Evolutionary conservation across 2,888 invertebrate species (phyloP), one percentile per base, ranked within the genome.

Genomic region (Himalopsyche japonica): DNA sequence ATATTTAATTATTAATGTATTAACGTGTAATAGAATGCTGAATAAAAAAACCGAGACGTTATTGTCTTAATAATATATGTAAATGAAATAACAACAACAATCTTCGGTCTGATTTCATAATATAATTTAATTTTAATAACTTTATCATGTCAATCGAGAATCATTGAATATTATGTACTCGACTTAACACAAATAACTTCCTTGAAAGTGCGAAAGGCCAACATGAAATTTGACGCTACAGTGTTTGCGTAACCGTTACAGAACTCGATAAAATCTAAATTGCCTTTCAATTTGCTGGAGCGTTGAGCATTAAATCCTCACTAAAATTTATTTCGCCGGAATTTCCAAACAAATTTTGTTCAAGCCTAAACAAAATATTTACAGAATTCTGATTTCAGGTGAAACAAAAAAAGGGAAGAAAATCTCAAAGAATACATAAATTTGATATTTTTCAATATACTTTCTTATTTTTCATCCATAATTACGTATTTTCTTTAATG

Each of bases 241-340:
- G 47, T 83, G 80, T 83, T 83, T 80, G 76, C 83, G 18, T 76
- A 27, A 34, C 82, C 70, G 49, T 83, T 83, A 76, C 43, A 30
- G 79, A 32, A 76, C 10, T 80, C 64, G 80, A 80, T 43, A 80
- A 83, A 77, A 80, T 80, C 83, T 76, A 70, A 83, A 83, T 83
- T 82, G 82, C 82, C 82, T 82, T 82, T 82, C 82, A 82, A 82
- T 82, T 82, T 82, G 82, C 64, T 32, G 57, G 76, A 79, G 37
- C 37, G 80, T 24, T 57, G 64, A 64, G 79, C 76, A 64, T 78
- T 79, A 78, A 77, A 82, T 64, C 49, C 34, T 64, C 82, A 57
- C 7, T 32, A 27, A 76, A 79, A 82, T 82, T 79, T 82, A 76
- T 79, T 79, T 82, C 82, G 10, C n/a, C 5, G 43, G 79, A 79